These are phyloP conservation scores for Betta splendens DNA, from an alignment of 2,797 vertebrate genomes.

Conservation along the genomic window DNA sequence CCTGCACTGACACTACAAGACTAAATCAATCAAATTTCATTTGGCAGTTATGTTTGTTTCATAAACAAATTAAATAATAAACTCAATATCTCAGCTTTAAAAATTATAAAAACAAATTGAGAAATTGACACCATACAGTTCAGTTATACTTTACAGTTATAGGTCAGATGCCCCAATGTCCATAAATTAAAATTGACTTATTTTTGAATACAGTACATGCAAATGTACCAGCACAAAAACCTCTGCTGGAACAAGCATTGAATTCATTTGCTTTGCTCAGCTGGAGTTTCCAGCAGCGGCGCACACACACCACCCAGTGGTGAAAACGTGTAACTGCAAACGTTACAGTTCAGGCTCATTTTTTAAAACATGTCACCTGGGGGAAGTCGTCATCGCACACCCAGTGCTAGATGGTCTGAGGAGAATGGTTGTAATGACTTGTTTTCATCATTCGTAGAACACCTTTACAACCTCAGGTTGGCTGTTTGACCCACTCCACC, in stretches of 20 bases:
- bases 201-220: neutral
- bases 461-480: neutral
- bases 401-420: neutral
- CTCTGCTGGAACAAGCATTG: neutral
- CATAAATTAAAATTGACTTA: neutral
- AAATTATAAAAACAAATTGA: too few species aligned
- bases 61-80: slow-evolving; percentile 16
- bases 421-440: neutral
- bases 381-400: neutral
- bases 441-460: neutral
- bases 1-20: neutral
- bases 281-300: slow-evolving; percentile 6
- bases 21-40: neutral
- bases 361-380: neutral
- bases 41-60: slow-evolving; percentile 10
- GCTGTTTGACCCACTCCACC: neutral
- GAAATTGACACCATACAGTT: slow-evolving; percentile 2
- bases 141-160: neutral
- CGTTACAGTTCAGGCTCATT: neutral
- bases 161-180: neutral
- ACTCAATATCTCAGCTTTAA: slow-evolving; percentile 4
- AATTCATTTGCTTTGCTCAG: neutral
- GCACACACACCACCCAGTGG: slow-evolving; percentile 52
- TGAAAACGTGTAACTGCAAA: slow-evolving; percentile 34
- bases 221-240: neutral